Evolutionary conservation across 2,888 invertebrate genomes (phyloP), one percentile per base, ranked within the genome.

Genomic region (Venustoraphidia nigricollis): DNA sequence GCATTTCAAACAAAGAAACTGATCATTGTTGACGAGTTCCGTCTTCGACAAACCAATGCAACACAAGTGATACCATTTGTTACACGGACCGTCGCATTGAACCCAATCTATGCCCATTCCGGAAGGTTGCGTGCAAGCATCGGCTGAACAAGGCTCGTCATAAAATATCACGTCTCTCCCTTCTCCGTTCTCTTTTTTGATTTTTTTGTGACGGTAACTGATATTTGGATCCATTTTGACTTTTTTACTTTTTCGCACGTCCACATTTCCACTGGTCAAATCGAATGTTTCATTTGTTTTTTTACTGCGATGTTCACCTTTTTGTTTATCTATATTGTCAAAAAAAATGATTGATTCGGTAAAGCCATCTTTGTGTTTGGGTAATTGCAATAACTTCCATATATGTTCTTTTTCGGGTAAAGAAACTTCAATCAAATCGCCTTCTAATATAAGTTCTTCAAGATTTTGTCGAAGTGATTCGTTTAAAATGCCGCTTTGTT

Each of bases 361-460:
- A 27, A 27, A 6, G 4, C 4, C 17, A 6, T 27, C 27, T 27
- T 27, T 27, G 3, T 27, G 6, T 27, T 71, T 70, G 35, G 75
- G 70, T 38, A 76, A 72, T 60, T 75, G 75, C 13, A 81, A 62
- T 44, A 83, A 73, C 46, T 75, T 69, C 81, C 82, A 83, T 53
- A 90, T 72, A 54, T 81, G 78, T 49, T 74, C 71, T 9, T 85
- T 83, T 67, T 90, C 89, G 56, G 88, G 87, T 8, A 89, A 64
- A 0, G 79, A 69, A 57, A 83, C 83, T 70, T 91, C 90, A 3
- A 91, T 67, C 47, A 91, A 65, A 59, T 89, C 88, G 0, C 88
- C 90, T 60, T 90, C 88, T 71, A 90, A 76, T 81, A 90, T 81
- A 41, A 90, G 69, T 50, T 84, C 81, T 27, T 27, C 27, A 6